These are phyloP conservation scores for Pitangus sulphuratus DNA, from an alignment of 2,797 vertebrate species.

Conservation along the genomic window DNA sequence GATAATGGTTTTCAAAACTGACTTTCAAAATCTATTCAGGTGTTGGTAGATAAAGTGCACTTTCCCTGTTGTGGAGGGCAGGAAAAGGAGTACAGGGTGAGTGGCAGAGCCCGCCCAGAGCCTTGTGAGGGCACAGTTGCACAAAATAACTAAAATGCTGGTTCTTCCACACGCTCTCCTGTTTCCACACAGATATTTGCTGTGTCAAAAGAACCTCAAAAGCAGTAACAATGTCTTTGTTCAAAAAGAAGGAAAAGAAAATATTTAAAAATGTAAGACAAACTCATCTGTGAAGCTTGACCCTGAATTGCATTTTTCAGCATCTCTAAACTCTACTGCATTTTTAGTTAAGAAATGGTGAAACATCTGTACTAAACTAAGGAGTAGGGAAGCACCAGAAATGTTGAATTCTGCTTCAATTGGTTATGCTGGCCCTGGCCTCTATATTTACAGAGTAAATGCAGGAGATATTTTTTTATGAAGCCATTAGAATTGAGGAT, in stretches of 20 bases:
- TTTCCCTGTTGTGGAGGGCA: neutral
- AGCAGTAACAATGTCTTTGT: neutral
- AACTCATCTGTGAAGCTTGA: neutral
- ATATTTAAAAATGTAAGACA: neutral
- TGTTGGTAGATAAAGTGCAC: neutral
- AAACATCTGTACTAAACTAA: neutral
- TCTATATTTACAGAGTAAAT: neutral
- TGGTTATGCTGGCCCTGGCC: neutral
- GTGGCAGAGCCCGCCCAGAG: neutral
- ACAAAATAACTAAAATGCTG: neutral
- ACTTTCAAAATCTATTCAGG: neutral
- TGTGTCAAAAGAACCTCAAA: neutral
- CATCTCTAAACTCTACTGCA: neutral
- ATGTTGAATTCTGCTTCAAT: neutral
- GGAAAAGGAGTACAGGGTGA: neutral
- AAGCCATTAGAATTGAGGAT: neutral
- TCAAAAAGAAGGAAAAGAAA: neutral
- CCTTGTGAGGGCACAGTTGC: neutral
- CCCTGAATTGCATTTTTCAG: neutral
- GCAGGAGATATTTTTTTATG: neutral
- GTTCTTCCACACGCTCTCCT: neutral
- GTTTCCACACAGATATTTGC: neutral
- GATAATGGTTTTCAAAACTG: neutral
- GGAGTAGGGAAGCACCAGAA: neutral
- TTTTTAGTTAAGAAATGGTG: neutral